Evolutionary conservation across 2,888 invertebrate species (phyloP).

Genomic region (Cecidostiba fungosa): DNA sequence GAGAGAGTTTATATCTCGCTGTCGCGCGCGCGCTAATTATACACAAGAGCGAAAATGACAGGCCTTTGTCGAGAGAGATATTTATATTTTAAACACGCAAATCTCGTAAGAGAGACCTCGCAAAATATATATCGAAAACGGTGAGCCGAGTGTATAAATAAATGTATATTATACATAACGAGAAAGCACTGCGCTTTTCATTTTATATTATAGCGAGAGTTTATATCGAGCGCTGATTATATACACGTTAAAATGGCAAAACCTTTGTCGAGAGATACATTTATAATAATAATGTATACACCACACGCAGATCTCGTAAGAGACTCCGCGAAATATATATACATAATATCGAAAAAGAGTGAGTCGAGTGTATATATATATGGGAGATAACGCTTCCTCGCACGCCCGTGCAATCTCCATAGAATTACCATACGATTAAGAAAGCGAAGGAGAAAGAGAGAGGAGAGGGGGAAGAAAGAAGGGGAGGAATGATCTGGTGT

Average conservation of each 20-base stretch:
- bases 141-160: background rate
- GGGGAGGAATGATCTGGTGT: conserved; percentile 20
- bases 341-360: background rate
- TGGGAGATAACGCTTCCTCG: conserved; percentile 57
- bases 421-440: conserved; percentile 79
- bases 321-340: background rate
- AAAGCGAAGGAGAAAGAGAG: conserved; percentile 3
- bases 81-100: background rate
- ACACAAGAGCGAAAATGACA: background rate
- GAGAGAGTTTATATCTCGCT: background rate
- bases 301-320: background rate
- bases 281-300: background rate
- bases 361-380: background rate
- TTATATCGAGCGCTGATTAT: background rate
- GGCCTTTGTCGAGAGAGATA: background rate
- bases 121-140: background rate
- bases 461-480: background rate
- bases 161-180: background rate
- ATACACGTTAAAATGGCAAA: no score
- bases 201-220: no score
- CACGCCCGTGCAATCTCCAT: conserved; percentile 77
- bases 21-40: background rate
- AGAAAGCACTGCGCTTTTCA: background rate
- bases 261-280: background rate
- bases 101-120: background rate